Evolutionary conservation across 2,113 vertebrate species (phyloP).

Genomic region (Ariopsis seemanni): DNA sequence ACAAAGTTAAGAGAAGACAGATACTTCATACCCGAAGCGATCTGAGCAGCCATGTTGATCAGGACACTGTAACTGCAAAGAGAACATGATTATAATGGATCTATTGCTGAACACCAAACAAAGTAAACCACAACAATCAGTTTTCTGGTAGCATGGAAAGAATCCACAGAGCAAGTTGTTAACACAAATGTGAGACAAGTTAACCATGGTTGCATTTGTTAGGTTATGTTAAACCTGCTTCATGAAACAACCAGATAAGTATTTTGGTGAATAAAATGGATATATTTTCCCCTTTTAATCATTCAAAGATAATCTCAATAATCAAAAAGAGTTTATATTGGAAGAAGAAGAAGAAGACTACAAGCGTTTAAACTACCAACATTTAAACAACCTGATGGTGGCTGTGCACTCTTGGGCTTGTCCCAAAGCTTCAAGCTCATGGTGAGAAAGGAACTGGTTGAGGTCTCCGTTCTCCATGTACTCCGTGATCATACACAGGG

Average conservation of each 20-base stretch:
- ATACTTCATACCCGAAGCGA: constrained; percentile 96
- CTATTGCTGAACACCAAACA: not conserved
- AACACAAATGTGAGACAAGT: not conserved
- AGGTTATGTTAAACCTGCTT: not conserved
- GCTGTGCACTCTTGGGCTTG: accelerated
- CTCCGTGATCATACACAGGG: constrained; percentile 96
- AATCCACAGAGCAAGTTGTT: not conserved
- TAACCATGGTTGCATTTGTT: not conserved
- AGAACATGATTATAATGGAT: not conserved
- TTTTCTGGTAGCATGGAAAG: not conserved
- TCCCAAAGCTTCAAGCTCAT: constrained; percentile 68
- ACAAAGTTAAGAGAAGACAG: constrained; percentile 96
- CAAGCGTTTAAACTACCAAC: constrained; percentile 20
- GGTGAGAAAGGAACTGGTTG: constrained; percentile 94
- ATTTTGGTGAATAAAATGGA: not conserved
- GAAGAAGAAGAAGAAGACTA: not conserved
- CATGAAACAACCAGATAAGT: not conserved
- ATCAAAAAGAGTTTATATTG: not conserved
- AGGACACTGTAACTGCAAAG: constrained; percentile 77
- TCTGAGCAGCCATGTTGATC: constrained; percentile 87
- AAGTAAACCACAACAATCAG: not conserved
- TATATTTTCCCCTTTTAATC: not conserved
- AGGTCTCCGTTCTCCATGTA: constrained; percentile 99
- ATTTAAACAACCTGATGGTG: constrained; percentile 74
- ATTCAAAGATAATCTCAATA: not conserved